A percentile compares a stretch with the other conserved stretches of the same genome.
phyloP scores from a whole-genome alignment of 2,113 vertebrate genomes.

The Procavia capensis region DNA sequence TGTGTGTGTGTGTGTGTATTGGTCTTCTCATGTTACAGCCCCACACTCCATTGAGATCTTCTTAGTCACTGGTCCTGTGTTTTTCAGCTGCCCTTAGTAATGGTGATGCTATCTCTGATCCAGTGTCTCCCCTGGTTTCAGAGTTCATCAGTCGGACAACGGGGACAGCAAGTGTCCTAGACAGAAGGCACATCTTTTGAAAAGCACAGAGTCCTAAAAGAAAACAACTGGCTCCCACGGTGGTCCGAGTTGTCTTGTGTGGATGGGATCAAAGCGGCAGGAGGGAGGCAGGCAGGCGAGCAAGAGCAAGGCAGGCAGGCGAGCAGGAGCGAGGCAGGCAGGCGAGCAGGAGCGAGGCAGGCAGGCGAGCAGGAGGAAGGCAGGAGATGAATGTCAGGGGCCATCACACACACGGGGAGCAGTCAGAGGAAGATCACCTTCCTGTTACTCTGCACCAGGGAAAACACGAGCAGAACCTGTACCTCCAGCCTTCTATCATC shows the following conservation, averaged over 20 bases:
- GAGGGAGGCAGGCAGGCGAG: too few species aligned
- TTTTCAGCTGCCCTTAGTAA: neutral
- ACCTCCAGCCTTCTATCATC: too few species aligned
- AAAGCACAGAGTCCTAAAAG: neutral
- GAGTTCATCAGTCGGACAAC: neutral
- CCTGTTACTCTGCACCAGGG: neutral
- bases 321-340: too few species aligned
- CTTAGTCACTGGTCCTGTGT: accelerated
- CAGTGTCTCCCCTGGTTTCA: neutral
- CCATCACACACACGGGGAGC: neutral
- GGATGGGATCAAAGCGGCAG: accelerated
- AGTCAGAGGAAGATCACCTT: neutral
- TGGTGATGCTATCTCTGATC: neutral
- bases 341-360: too few species aligned
- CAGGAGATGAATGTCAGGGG: neutral
- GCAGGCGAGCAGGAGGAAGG: neutral
- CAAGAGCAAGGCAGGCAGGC: too few species aligned
- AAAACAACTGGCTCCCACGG: too few species aligned
- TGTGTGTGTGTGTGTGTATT: too few species aligned
- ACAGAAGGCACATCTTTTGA: neutral
- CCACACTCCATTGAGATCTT: accelerated
- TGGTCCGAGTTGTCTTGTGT: neutral
- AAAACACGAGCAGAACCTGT: neutral
- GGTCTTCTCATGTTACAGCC: neutral
- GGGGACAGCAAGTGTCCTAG: neutral